Conservation (phyloP, 2,888 invertebrate genomes). For the Trissolcus brochymenae region DNA sequence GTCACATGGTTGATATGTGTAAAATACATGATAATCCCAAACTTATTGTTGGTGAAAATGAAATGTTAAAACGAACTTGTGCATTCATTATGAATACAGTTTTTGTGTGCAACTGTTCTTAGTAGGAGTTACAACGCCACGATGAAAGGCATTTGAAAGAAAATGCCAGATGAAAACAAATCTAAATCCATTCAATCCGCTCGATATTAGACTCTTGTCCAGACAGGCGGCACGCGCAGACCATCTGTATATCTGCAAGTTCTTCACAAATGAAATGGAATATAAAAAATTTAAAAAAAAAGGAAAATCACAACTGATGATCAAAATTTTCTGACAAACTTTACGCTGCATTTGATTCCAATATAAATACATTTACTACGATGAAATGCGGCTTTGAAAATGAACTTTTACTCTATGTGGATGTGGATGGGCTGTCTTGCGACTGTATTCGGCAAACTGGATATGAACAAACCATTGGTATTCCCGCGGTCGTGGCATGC, state of each 20-base stretch:
- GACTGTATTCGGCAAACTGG: conserved; percentile 4
- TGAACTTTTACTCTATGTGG: not conserved
- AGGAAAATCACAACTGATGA: conserved; percentile 7
- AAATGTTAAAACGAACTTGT: too few species aligned
- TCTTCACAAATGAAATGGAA: conserved; percentile 10
- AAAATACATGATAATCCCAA: too few species aligned
- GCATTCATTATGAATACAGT: too few species aligned
- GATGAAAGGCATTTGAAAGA: too few species aligned
- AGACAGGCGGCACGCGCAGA: conserved; percentile 40
- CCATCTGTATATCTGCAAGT: conserved; percentile 43
- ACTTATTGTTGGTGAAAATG: too few species aligned
- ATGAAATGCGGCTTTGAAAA: not conserved
- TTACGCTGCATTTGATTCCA: not conserved
- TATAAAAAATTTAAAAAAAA: conserved; percentile 26
- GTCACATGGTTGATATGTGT: too few species aligned
- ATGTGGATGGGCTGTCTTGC: not conserved
- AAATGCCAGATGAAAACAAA: too few species aligned
- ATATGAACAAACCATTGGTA: not conserved
- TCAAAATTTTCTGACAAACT: conserved; percentile 14
- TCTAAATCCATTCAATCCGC: too few species aligned
- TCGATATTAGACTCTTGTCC: conserved; percentile 33
- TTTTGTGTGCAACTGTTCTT: too few species aligned
- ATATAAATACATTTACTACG: conserved; percentile 1
- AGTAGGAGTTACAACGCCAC: too few species aligned
- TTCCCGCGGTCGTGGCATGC: conserved; percentile 12